Evolutionary conservation across 2,888 invertebrate species (phyloP).

Genomic region (Mallateleia sp.): DNA sequence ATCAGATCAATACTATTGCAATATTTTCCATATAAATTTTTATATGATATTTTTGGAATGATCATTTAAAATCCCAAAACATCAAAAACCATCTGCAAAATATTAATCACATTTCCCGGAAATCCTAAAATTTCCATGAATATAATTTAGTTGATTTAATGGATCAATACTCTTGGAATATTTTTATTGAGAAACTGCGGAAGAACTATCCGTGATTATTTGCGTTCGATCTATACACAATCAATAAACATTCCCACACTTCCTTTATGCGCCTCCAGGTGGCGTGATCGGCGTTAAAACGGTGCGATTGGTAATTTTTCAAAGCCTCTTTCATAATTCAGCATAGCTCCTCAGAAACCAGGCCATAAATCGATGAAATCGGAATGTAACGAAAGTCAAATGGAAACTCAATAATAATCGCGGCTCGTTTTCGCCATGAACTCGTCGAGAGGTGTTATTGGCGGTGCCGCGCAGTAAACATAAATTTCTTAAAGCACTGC

Average conservation of each 20-base stretch:
- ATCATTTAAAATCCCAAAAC: too few species aligned
- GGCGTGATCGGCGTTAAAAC: slow-evolving; percentile 19
- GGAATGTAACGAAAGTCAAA: slow-evolving; percentile 85
- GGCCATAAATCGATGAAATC: slow-evolving; percentile 76
- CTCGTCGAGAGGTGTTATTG: slow-evolving; percentile 64
- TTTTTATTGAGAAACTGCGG: too few species aligned
- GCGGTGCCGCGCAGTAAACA: slow-evolving; percentile 76
- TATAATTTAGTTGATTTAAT: too few species aligned
- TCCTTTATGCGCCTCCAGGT: slow-evolving; percentile 11
- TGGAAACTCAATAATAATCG: slow-evolving; percentile 88
- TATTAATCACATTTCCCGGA: too few species aligned
- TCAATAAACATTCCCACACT: slow-evolving; percentile 17
- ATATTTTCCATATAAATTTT: too few species aligned
- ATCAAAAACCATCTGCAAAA: too few species aligned
- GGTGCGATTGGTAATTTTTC: slow-evolving; percentile 27
- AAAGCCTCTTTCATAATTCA: slow-evolving; percentile 38
- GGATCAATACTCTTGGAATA: too few species aligned
- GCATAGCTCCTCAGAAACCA: slow-evolving; percentile 30
- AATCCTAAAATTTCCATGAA: too few species aligned
- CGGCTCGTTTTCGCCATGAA: slow-evolving; percentile 67
- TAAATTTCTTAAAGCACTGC: slow-evolving; percentile 78
- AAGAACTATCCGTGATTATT: too few species aligned
- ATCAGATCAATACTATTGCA: too few species aligned
- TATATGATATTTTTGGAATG: too few species aligned
- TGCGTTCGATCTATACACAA: not conserved